A percentile compares a stretch with the other conserved stretches of the same genome.
Evolutionary conservation across 2,797 vertebrate species (phyloP).

Genomic region (Numenius phaeopus): DNA sequence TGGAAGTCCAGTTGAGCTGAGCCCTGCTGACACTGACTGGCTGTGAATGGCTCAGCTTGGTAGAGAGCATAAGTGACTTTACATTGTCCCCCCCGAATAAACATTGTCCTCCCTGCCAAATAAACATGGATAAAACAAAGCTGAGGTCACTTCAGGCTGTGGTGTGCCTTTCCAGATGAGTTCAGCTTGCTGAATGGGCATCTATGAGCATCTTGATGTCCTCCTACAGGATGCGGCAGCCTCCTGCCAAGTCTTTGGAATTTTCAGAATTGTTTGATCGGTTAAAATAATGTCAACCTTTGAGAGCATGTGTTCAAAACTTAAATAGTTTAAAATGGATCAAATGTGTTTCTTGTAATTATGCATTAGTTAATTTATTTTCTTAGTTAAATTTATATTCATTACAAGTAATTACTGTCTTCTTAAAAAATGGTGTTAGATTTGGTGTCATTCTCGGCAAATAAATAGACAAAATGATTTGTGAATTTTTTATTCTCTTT

Average conservation of each 20-base stretch:
- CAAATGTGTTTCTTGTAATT: not conserved
- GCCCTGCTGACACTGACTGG: not conserved
- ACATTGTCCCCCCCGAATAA: not conserved
- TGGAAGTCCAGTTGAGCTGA: not conserved
- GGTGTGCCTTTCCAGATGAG: not conserved
- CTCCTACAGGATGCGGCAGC: not conserved
- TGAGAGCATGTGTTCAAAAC: not conserved
- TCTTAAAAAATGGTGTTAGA: not conserved
- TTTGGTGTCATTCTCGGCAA: not conserved
- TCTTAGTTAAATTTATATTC: not conserved
- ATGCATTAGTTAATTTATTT: not conserved
- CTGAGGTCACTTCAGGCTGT: not conserved
- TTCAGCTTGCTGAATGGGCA: not conserved
- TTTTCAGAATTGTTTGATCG: not conserved
- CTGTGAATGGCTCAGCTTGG: not conserved
- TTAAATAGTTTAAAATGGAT: not conserved
- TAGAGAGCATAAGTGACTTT: not conserved
- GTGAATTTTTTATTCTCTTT: constrained; percentile 5
- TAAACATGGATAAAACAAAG: not conserved
- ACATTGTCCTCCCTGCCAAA: not conserved
- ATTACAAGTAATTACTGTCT: not conserved
- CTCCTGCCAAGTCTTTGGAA: not conserved
- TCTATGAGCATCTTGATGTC: not conserved
- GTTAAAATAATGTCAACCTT: not conserved
- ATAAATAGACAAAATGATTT: not conserved